phyloP scores from a whole-genome alignment of 2,888 invertebrate species.

The Podotricha telesiphe region DNA sequence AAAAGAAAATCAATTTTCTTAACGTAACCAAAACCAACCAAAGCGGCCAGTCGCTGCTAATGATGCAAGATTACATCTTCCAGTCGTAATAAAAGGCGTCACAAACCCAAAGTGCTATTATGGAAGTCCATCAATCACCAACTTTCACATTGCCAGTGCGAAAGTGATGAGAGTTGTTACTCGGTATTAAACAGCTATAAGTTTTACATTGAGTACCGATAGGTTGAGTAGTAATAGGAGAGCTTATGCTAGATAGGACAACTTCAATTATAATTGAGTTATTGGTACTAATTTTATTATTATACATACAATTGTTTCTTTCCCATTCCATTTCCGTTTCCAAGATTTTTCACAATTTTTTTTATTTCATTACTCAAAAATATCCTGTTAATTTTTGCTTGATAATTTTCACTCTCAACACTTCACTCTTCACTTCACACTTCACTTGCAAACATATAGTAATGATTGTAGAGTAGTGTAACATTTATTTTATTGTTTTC shows the following conservation, averaged over 20 bases:
- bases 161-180: constrained; percentile 9
- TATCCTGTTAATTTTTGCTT: too few species aligned
- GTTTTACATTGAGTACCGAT: background rate
- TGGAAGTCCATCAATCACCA: constrained; percentile 29
- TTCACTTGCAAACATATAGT: too few species aligned
- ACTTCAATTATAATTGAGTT: background rate
- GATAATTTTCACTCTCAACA: too few species aligned
- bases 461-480: too few species aligned
- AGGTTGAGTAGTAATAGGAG: background rate
- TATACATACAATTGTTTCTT: too few species aligned
- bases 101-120: constrained; percentile 9
- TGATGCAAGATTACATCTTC: constrained; percentile 5
- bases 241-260: background rate
- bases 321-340: too few species aligned
- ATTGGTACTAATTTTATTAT: too few species aligned
- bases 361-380: too few species aligned
- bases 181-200: background rate
- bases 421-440: too few species aligned
- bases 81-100: constrained; percentile 25
- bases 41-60: background rate
- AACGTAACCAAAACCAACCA: background rate
- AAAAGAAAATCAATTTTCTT: background rate
- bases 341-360: too few species aligned
- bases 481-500: too few species aligned
- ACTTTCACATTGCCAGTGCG: constrained; percentile 22